Base-by-base conservation (phyloP, 2,888 invertebrate genomes). In the Aleiodes leptofemur region DNA sequence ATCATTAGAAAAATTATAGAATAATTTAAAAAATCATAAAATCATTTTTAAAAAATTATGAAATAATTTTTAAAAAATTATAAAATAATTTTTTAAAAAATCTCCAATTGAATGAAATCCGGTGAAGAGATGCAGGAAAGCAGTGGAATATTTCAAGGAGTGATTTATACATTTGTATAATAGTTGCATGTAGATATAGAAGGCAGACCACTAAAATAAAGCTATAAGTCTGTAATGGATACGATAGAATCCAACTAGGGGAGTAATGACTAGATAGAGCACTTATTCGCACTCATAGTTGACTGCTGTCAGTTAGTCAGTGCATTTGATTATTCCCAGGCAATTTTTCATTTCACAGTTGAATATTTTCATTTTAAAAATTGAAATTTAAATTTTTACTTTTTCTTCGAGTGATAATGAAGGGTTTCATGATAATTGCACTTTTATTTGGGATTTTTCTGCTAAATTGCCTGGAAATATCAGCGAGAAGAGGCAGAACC, bases 401-500 rank as follows among this genome's bases (percentile, higher is more conserved):
- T 43, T 43, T 56, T 5, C 6, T 23, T 34, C 14, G 11, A 29
- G 14, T 7, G n/a, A 75, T 69, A 72, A 88, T 88, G 88, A 75
- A 81, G 48, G 83, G 85, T 29, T 79, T 79, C 43, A 80, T 77
- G 76, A 74, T 77, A 51, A 56, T 84, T 73, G 71, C 83, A 59
- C 70, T 87, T 53, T 76, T 86, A 57, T 38, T 86, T 38, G 61
- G 77, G 29, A 74, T 83, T 69, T 80, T 92, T 79, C 81, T 91
- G 68, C 84, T 89, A 70, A 85, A 82, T 71, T 86, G 84, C 14
- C 85, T 85, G 72, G 88, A 88, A 72, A 85, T 82, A 68, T 76
- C 81, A n/a, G 94, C 92, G 3, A 91, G 96, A 64, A 92, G 96
- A 83, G 95, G 94, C 9, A 92, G 96, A 76, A 91, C 92, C 48